Evolutionary conservation across 2,888 invertebrate species (phyloP), one percentile per base, ranked within the genome.

Genomic region (Meiosimyza decipiens): DNA sequence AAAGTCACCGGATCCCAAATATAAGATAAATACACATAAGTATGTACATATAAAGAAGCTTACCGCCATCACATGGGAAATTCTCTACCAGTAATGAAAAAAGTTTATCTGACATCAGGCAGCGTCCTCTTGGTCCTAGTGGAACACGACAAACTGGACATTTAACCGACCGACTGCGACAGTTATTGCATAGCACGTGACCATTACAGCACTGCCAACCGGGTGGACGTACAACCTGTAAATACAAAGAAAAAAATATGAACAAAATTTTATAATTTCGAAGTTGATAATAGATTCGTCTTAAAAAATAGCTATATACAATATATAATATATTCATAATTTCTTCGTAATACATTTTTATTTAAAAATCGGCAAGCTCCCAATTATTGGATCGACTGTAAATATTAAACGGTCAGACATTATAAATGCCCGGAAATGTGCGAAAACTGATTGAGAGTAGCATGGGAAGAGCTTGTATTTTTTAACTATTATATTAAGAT

Each of bases 121-220:
- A 88, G 76, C 88, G 84, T 72, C 88, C 88, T 71, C 87, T 81
- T 60, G 87, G 86, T 71, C 87, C 87, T 79, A 88, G 77, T 59
- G 87, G 83, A 74, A 87, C 88, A 62, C 88, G 85, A 79, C 88
- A 88, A 73, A 88, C 86, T 69, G 88, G 88, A 81, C 88, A 88
- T 77, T 86, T 86, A 67, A 85, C 85, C 40, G 87, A 85, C 73
- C 87, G 85, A 78, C 83, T 82, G 77, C 88, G 87, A 80, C 88
- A 88, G 79, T 85, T 84, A 80, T 86, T 85, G 79, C 88, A 88
- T 22, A 88, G 82, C 73, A 88, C 84, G 82, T 88, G 88, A 76
- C 88, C 88, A 79, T 88, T 87, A 82, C 87, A 87, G 78, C 88
- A 88, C 79, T 88, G 88, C 84, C 86, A 87, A 74, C 87, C 87